Evolutionary conservation across 1,140 invertebrate species (phyloP), one percentile per base, ranked within the genome.

Genomic region (Chionoecetes opilio): DNA sequence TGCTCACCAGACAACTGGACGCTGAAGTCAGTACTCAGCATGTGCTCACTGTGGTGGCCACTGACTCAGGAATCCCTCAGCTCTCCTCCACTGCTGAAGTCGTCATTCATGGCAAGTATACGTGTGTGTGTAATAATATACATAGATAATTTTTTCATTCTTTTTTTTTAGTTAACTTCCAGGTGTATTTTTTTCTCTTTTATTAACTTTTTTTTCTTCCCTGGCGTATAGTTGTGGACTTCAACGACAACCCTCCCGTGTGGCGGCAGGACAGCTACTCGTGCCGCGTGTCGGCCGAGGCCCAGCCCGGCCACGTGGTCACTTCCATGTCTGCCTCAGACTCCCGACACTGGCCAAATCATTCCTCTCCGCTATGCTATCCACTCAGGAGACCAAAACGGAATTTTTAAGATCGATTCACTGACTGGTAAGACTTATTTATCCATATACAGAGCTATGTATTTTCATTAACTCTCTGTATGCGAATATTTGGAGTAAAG

Each of bases 181-280:
- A 6, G 2, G 1, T 32, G 34, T 85, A 2, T 31, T 85, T 85
- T 85, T 85, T 85, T 31, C 82, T 35, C 0, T 35, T 35, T n/a
- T n/a, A 31, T 35, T 32, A 85, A 26, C 1, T 85, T 2, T 8
- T 32, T 32, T 0, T 90, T 53, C 21, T 53, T 53, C 21, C 21
- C 2, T 53, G 46, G 9, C 5, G 46, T 75, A n/a, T 98, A 31
- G 98, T 99, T 26, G 97, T 98, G 95, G 99, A 99, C 97, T 98
- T 99, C 34, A 99, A 99, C 97, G 99, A 99, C 97, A 98, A 98
- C 97, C 98, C 98, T 93, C 99, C 99, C 29, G 98, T 98, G 97
- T 99, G 99, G 97, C 97, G 97, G 34, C 97, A 98, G 94, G 98
- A 98, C 96, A 98, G 98, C 75, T 99, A 99, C 97, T 98, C 98